Conservation (phyloP, 2,797 vertebrate species). For the Notamacropus eugenii region DNA sequence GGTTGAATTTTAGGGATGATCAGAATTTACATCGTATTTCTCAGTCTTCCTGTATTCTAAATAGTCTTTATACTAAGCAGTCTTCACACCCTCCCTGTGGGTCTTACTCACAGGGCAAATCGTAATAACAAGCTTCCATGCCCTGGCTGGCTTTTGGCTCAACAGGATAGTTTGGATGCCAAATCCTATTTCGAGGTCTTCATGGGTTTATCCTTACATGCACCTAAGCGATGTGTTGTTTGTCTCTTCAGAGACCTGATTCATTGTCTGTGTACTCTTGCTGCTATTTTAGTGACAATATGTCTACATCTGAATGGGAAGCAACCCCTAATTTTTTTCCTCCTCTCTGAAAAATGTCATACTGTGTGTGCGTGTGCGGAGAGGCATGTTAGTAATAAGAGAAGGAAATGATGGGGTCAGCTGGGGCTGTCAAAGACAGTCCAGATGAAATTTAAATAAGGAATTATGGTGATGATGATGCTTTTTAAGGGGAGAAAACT, state of each 20-base stretch:
- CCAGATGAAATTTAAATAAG: constrained; percentile 70
- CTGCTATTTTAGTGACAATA: constrained; percentile 39
- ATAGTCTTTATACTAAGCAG: constrained; percentile 70
- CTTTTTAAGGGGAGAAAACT: constrained; percentile 67
- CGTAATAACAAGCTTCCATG: constrained; percentile 75
- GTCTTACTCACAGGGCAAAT: constrained; percentile 65
- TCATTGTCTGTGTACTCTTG: constrained; percentile 55
- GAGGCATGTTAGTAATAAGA: constrained; percentile 60
- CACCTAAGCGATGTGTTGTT: constrained; percentile 53
- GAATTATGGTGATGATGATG: constrained; percentile 7
- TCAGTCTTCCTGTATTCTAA: constrained; percentile 30
- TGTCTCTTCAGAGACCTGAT: constrained; percentile 46
- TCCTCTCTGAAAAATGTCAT: constrained; percentile 54
- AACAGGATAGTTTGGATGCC: constrained; percentile 52
- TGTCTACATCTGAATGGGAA: constrained; percentile 69
- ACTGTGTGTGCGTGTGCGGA: background rate
- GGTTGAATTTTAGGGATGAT: background rate
- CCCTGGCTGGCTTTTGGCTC: constrained; percentile 80
- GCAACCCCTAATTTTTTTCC: constrained; percentile 50
- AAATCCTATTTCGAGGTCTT: constrained; percentile 66
- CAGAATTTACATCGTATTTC: constrained; percentile 29
- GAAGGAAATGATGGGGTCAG: constrained; percentile 70
- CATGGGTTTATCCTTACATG: constrained; percentile 74
- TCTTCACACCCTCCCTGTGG: constrained; percentile 71
- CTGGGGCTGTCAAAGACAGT: constrained; percentile 62